Percentiles rank a stretch among this genome's conserved stretches.
phyloP scores from a whole-genome alignment of 2,113 vertebrate species.

The Scortum barcoo region DNA sequence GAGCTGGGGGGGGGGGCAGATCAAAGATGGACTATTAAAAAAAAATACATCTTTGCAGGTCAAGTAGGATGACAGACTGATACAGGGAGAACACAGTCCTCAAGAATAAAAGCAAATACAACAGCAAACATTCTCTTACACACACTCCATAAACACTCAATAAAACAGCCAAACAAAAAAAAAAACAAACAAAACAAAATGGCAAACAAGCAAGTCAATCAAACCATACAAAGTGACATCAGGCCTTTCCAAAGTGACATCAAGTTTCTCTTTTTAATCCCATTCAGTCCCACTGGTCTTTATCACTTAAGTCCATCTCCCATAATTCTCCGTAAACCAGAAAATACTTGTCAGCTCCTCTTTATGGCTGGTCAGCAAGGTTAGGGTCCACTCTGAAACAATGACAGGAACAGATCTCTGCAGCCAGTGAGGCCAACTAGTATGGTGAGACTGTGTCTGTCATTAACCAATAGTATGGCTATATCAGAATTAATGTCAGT shows the following conservation, averaged over 20 bases:
- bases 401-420: constrained; percentile 16
- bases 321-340: constrained; percentile 73
- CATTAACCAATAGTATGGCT: constrained; percentile 58
- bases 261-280: constrained; percentile 75
- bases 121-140: constrained; percentile 78
- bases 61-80: constrained; percentile 64
- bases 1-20: constrained; percentile 43
- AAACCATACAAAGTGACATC: constrained; percentile 85
- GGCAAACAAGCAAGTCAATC: constrained; percentile 77
- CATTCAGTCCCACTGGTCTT: constrained; percentile 64
- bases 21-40: constrained; percentile 58
- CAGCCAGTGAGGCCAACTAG: neutral
- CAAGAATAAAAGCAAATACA: constrained; percentile 74
- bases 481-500: constrained; percentile 58
- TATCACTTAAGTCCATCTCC: constrained; percentile 60
- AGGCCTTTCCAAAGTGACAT: constrained; percentile 86
- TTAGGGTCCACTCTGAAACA: constrained; percentile 75
- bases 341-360: constrained; percentile 61
- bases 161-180: constrained; percentile 61
- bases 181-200: constrained; percentile 51
- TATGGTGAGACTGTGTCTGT: constrained; percentile 31
- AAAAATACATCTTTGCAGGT: constrained; percentile 57
- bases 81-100: constrained; percentile 75
- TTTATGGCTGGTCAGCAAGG: constrained; percentile 75
- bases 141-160: constrained; percentile 68